Evolutionary conservation across 1,140 invertebrate species (phyloP), one percentile per base, ranked within the genome.

Genomic region (Trinorchestia longiramus): DNA sequence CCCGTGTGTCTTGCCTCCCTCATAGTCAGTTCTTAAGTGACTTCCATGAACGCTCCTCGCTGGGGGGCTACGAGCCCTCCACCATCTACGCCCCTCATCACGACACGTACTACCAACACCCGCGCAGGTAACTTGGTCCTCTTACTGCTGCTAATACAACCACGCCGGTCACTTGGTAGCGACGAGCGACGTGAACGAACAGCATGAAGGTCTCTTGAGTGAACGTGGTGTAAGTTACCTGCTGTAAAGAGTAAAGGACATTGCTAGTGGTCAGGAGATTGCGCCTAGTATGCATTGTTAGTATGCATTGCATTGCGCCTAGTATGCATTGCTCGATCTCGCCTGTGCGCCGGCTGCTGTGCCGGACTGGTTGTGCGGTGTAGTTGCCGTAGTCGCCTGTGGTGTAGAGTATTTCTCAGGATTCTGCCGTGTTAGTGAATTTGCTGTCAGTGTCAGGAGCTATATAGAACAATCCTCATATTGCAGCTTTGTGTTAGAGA

Each of bases 51-150:
- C 90, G 95, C 47, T 96, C 96, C n/a, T 96, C 96, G 43, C 40
- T 95, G 95, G 96, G 96, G 95, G 92, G 87, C 47, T 96, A 96
- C 95, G 95, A 96, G 88, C 96, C 96, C 95, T 95, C 96, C 91
- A 43, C 96, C 94, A 96, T 96, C 87, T 97, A 97, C 94, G 96
- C 96, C 91, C 42, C 87, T 96, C 87, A 62, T 36, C 97, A 97
- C 96, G 97, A 96, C 95, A 97, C 97, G 95, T 97, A 97, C 97
- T 97, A 97, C 96, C 97, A 96, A 95, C 97, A 96, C 95, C 96
- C 96, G 95, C 97, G 97, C 97, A 97, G 97, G 97, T 43, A 96
- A 47, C 97, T 96, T 96, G 97, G 96, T 97, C 96, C 97, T 44
- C 94, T 96, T 47, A 97, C 97, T 96, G 97, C 97, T 97, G 96